Conservation (phyloP, 2,888 invertebrate species). For the Dicyrtomina minuta region DNA sequence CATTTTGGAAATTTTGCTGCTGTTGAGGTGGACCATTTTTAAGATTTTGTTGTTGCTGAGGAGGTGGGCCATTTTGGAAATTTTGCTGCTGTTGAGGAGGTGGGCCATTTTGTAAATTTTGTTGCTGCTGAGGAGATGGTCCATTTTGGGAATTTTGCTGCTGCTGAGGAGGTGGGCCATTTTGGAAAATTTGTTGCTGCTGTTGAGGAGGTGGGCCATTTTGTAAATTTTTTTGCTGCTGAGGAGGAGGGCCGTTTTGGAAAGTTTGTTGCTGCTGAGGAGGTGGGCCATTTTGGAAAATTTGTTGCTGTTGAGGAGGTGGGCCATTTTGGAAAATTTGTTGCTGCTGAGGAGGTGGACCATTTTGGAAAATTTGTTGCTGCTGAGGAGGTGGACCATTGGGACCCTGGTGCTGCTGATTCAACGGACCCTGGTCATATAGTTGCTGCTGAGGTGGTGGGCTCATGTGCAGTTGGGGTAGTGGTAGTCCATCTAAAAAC, state of each 20-base stretch:
- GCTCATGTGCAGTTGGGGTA: not conserved
- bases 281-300: conserved; percentile 4
- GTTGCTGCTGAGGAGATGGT: conserved; percentile 1
- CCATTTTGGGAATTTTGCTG: conserved; percentile 4
- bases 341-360: conserved; percentile 6
- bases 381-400: conserved; percentile 8
- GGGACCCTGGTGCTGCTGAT: conserved; percentile 23
- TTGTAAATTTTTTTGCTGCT: not conserved
- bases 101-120: conserved; percentile 3
- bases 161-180: conserved; percentile 17
- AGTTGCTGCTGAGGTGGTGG: conserved; percentile 7
- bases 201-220: conserved; percentile 15
- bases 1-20: conserved; percentile 2
- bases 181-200: conserved; percentile 25
- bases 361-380: not conserved
- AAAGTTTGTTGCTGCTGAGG: not conserved
- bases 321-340: conserved; percentile 4
- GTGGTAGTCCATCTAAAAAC: conserved; percentile 8
- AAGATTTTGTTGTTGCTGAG: conserved; percentile 27
- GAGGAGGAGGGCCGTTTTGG: conserved; percentile 14
- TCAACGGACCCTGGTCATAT: conserved; percentile 5
- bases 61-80: conserved; percentile 15
- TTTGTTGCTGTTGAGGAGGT: conserved; percentile 14
- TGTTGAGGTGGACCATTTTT: conserved; percentile 15
- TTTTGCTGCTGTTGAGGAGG: conserved; percentile 7